These are phyloP conservation scores for Drosophila lacteicornis DNA, from an alignment of 1,140 invertebrate genomes.

Conservation along the genomic window DNA sequence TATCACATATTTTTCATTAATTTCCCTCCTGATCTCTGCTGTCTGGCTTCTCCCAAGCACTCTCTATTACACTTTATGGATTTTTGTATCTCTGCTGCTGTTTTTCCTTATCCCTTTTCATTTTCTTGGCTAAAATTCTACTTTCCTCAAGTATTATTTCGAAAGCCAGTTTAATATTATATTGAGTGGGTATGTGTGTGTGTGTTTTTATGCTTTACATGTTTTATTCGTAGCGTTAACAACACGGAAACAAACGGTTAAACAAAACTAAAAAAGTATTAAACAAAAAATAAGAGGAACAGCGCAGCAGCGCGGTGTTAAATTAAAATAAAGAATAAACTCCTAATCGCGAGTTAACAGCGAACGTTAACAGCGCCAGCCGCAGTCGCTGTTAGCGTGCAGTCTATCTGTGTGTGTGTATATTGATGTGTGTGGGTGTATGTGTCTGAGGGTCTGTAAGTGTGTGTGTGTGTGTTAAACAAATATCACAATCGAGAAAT, in stretches of 20 bases:
- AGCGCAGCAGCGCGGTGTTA: conserved; percentile 64
- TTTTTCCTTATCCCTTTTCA: conserved; percentile 13
- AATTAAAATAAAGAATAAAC: conserved; percentile 24
- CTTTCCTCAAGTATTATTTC: conserved; percentile 77
- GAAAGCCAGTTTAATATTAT: conserved; percentile 39
- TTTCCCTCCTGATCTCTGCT: conserved; percentile 37
- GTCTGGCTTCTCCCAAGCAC: conserved; percentile 38
- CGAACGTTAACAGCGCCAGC: conserved; percentile 64
- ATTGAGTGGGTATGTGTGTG: conserved; percentile 10
- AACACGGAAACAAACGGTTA: conserved; percentile 62
- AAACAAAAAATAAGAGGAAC: conserved; percentile 33
- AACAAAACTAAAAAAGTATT: conserved; percentile 50
- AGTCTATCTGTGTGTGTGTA: conserved; percentile 57
- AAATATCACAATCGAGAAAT: conserved; percentile 84
- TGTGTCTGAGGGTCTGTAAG: conserved; percentile 32
- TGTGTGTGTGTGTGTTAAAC: conserved; percentile 73
- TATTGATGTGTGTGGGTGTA: conserved; percentile 36
- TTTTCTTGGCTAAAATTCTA: conserved; percentile 64
- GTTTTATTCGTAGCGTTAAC: conserved; percentile 67
- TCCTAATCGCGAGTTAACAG: conserved; percentile 37
- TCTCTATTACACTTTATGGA: conserved; percentile 32
- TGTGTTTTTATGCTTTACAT: conserved; percentile 35
- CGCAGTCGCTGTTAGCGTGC: conserved; percentile 68
- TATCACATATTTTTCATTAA: conserved; percentile 77
- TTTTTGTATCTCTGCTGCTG: conserved; percentile 29